A percentile compares a stretch with the other conserved stretches of the same genome.
These are phyloP conservation scores for Paedocypris micromegethes DNA, from an alignment of 2,797 vertebrate species.

Conservation along the genomic window DNA sequence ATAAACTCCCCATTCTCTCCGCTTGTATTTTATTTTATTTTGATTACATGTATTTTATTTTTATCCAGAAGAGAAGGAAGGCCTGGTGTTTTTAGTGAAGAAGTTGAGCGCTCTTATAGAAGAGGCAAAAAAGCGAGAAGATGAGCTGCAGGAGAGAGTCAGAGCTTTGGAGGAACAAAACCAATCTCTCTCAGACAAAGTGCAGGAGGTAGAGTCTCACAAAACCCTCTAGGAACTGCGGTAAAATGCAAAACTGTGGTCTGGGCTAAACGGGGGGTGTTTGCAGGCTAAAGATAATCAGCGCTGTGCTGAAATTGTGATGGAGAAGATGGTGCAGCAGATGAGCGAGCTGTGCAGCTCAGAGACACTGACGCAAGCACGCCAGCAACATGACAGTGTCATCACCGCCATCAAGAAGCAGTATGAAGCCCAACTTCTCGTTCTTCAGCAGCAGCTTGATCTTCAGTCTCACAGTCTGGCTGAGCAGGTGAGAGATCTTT, in stretches of 20 bases:
- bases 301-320: constrained; percentile 78
- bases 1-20: neutral
- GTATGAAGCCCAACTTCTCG: constrained; percentile 72
- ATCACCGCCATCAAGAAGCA: constrained; percentile 75
- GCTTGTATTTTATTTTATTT: neutral
- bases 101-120: constrained; percentile 81
- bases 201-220: constrained; percentile 78
- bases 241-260: constrained; percentile 5
- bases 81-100: constrained; percentile 76
- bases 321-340: constrained; percentile 89
- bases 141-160: constrained; percentile 79
- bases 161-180: constrained; percentile 79
- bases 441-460: constrained; percentile 79
- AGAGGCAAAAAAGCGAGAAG: constrained; percentile 76
- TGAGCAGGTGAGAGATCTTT: constrained; percentile 73
- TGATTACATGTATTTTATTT: constrained; percentile 30
- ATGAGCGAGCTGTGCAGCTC: constrained; percentile 83
- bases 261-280: neutral
- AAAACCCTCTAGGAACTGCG: constrained; percentile 4
- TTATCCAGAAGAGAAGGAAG: constrained; percentile 85
- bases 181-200: constrained; percentile 69
- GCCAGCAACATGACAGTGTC: constrained; percentile 82
- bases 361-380: constrained; percentile 77
- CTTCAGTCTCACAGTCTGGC: constrained; percentile 64
- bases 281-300: constrained; percentile 78